phyloP scores from a whole-genome alignment of 2,888 invertebrate genomes.

The Dione juno region DNA sequence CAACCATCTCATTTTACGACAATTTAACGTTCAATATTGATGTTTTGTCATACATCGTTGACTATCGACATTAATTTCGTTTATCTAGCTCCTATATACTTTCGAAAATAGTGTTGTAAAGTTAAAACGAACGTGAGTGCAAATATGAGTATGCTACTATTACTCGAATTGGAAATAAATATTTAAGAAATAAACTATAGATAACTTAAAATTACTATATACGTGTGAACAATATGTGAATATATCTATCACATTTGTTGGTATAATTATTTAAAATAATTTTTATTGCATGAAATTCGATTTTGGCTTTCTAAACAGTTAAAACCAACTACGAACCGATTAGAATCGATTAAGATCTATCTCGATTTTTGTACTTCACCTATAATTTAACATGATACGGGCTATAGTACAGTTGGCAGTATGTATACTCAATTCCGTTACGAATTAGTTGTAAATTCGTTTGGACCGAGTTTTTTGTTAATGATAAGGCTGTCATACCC shows the following conservation, averaged over 20 bases:
- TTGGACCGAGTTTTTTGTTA: conserved; percentile 51
- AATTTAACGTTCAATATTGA: conserved; percentile 53
- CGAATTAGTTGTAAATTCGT: conserved; percentile 53
- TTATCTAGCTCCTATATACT: conserved; percentile 31
- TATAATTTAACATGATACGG: conserved; percentile 28
- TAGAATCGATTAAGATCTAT: conserved; percentile 12
- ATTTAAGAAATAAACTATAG: neutral
- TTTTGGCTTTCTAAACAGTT: conserved; percentile 16
- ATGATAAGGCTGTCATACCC: conserved; percentile 32
- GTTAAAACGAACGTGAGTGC: conserved; percentile 27
- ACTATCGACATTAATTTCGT: conserved; percentile 29
- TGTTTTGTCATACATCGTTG: conserved; percentile 32
- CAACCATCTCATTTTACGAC: conserved; percentile 74
- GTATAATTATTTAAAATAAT: neutral
- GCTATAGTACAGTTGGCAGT: conserved; percentile 64
- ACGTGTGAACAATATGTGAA: conserved; percentile 13
- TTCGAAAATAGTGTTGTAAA: conserved; percentile 22
- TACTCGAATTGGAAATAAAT: conserved; percentile 10
- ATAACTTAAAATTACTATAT: neutral
- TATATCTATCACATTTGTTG: neutral
- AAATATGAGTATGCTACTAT: conserved; percentile 24
- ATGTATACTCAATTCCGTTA: conserved; percentile 79
- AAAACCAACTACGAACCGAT: too few species aligned
- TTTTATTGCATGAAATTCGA: conserved; percentile 16
- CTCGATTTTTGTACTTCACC: conserved; percentile 21